Evolutionary conservation across 2,113 vertebrate genomes (phyloP).

Genomic region (Larimichthys polyactis): DNA sequence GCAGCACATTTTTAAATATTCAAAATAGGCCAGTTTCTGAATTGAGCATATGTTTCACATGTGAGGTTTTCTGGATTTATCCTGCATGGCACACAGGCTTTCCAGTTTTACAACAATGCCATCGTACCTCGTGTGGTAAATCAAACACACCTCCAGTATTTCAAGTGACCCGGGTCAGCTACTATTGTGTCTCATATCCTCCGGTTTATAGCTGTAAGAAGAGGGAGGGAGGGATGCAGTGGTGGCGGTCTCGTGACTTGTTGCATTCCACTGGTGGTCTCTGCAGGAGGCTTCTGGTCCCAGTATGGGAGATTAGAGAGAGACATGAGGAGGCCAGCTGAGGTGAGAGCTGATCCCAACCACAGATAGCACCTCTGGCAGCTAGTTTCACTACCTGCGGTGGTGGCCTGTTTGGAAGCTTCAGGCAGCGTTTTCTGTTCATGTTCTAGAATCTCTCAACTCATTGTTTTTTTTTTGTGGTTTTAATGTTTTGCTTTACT

Average conservation of each 20-base stretch:
- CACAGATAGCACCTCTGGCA: slow-evolving; percentile 69
- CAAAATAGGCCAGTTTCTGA: slow-evolving; percentile 12
- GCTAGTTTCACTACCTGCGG: slow-evolving; percentile 38
- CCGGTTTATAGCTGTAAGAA: slow-evolving; percentile 57
- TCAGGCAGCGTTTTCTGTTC: slow-evolving; percentile 14
- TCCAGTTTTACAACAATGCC: slow-evolving; percentile 39
- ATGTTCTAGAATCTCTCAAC: not conserved
- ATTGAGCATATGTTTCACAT: slow-evolving; percentile 38
- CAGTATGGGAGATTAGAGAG: slow-evolving; percentile 70
- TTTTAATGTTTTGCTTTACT: not conserved
- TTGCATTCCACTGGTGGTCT: slow-evolving; percentile 75
- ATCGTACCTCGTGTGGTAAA: slow-evolving; percentile 36
- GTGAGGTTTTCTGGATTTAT: slow-evolving; percentile 43
- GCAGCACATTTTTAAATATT: slow-evolving; percentile 45
- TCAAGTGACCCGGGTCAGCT: slow-evolving; percentile 61
- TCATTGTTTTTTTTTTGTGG: not conserved
- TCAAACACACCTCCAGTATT: slow-evolving; percentile 75
- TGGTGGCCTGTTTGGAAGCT: slow-evolving; percentile 48
- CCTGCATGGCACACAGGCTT: slow-evolving; percentile 15
- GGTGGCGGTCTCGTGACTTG: slow-evolving; percentile 71
- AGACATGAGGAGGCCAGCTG: slow-evolving; percentile 59
- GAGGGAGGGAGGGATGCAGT: slow-evolving; percentile 51
- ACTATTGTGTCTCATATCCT: slow-evolving; percentile 77
- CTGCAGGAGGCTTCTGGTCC: slow-evolving; percentile 60
- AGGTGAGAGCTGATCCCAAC: slow-evolving; percentile 74